Base-by-base conservation (phyloP, 2,797 vertebrate species). In the Anguilla obscura region DNA sequence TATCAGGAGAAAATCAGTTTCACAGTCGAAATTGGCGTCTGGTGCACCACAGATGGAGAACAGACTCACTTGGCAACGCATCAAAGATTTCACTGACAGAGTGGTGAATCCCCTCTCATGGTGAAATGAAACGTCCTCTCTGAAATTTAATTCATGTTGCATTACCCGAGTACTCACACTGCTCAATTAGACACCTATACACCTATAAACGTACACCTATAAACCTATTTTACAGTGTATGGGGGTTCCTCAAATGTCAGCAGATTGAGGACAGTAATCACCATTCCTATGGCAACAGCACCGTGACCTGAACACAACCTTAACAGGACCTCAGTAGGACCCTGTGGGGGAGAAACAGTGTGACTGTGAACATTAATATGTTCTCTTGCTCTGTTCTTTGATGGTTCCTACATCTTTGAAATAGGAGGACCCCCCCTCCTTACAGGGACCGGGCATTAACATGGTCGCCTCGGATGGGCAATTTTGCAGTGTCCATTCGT, bases 141-240 rank as follows among this genome's bases (percentile, higher is more conserved):
- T 82, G 79, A 82, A 82, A 82, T 24, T 82, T 82, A 50, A 82
- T 82, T 82, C 45, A 82, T 82, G 79, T 50, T 48, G 2, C 45
- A 50, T 50, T 50, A 50, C 79, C 16, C 45, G 50, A 50, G n/a
- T n/a, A 50, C 45, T 10, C 16, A 5, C 76, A 21, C 18, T 48
- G 33, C 40, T 80, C 33, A 45, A 48, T 80, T 80, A 45, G 30
- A 48, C 40, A 48, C 36, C 60, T 24, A 14, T 18, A 30, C 33
- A 18, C 16, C 33, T 36, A 40, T 76, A 76, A 76, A 21, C 16
- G 10, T 12, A 33, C 36, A 21, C 21, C 40, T 40, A 24, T 48
- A 80, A 80, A 80, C 18, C 76, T 45, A 8, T 80, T 18, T 21
- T 45, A 21, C 36, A 4, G 1, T 6, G 71, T 3, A 5, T 14